Percentiles rank a stretch among this genome's conserved stretches.
phyloP scores from a whole-genome alignment of 2,888 invertebrate species.

The Calliphora vomitoria region DNA sequence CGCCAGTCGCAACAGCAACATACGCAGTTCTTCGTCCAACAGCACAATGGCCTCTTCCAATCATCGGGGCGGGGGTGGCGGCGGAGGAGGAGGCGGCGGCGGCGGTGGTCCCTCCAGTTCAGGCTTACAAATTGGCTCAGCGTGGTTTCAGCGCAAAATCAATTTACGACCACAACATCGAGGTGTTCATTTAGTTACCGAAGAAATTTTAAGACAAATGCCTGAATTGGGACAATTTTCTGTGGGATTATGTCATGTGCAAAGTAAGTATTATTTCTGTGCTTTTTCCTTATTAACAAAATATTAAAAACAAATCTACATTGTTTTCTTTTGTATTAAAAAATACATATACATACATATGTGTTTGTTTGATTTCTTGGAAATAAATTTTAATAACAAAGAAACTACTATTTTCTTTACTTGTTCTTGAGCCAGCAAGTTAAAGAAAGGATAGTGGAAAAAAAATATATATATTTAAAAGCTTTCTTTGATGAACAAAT shows the following conservation, averaged over 20 bases:
- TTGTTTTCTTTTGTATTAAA: background rate
- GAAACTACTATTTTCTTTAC: background rate
- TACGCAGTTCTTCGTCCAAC: conserved; percentile 85
- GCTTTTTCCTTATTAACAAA: background rate
- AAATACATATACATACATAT: background rate
- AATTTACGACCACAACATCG: conserved; percentile 97
- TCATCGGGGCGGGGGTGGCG: conserved; percentile 83
- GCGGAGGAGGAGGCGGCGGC: conserved; percentile 75
- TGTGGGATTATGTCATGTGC: conserved; percentile 97
- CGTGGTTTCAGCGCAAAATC: conserved; percentile 99
- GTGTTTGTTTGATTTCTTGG: background rate
- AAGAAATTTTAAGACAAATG: conserved; percentile 97
- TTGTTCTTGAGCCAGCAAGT: background rate
- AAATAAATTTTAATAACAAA: background rate
- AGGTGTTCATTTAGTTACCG: conserved; percentile 98
- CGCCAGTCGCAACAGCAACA: conserved; percentile 84
- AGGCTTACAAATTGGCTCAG: conserved; percentile 97
- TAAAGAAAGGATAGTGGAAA: background rate
- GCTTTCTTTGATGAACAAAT: conserved; percentile 20
- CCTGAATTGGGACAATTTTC: conserved; percentile 97
- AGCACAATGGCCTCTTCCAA: conserved; percentile 85
- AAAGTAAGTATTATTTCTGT: conserved; percentile 91
- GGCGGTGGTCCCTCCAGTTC: conserved; percentile 83
- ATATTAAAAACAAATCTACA: too few species aligned
- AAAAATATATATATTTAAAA: conserved; percentile 1